Evolutionary conservation across 64 coral and sea anemone genomes (phyloP), one percentile per base, ranked within the genome.

Genomic region (Montipora sp.): DNA sequence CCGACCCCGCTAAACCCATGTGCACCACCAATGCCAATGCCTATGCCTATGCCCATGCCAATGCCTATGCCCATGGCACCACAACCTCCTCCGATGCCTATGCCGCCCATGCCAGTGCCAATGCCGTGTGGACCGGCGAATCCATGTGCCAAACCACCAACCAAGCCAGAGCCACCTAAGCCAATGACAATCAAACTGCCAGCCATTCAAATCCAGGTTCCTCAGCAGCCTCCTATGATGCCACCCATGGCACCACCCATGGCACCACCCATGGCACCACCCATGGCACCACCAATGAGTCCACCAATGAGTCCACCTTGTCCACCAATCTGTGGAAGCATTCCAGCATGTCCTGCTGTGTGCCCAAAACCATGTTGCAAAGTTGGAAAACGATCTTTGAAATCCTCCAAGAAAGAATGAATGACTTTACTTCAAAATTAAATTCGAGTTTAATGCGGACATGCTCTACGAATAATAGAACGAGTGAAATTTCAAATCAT

Each of bases 141-240:
- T 5, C 87, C 87, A 44, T 89, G 75, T 43, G 67, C 46, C 3
- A 75, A 75, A 61, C 87, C 73, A 60, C 87, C 73, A 61, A 9
- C 49, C 20, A 75, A 57, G 50, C 87, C 87, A 75, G 19, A 47
- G 50, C 87, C 82, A 59, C 87, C 87, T 0, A 78, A 89, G 51
- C 72, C 75, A 77, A 75, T 78, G 72, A 21, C 71, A 77, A 89
- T 78, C 87, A 61, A 89, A 8, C 87, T 75, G 3, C 72, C 87
- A 2, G 87, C 87, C 73, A 72, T 85, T 71, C 82, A 85, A 59
- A 85, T 85, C 82, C 82, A 72, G n/a, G 82, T 85, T 48, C 82
- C 82, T 72, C 82, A 85, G 65, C 82, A 85, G 19, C 87, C 73
- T n/a, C 87, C 70, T 11, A 70, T 87, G 83, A 69, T 74, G 61